Percentiles rank a stretch among this genome's conserved stretches.
phyloP scores from a whole-genome alignment of 92 coral and sea anemone genomes.

The Phymanthus crucifer region DNA sequence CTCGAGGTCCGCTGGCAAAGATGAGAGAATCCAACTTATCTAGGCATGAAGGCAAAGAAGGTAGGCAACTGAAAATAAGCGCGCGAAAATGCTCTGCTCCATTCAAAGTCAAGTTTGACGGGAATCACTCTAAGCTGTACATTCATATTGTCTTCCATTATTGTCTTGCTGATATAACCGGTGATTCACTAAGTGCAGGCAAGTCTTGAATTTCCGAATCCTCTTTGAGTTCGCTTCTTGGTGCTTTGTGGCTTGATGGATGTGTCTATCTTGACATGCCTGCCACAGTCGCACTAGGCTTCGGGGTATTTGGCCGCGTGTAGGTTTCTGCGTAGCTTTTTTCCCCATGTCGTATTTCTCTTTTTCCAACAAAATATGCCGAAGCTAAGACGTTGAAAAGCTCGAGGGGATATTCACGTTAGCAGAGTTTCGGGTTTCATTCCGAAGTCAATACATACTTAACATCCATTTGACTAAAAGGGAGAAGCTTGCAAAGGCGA shows the following conservation, averaged over 20 bases:
- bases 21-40: slow-evolving; percentile 33
- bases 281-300: slow-evolving; percentile 4
- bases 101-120: neutral
- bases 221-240: slow-evolving; percentile 18
- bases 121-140: slow-evolving; percentile 21
- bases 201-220: slow-evolving; percentile 29
- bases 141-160: slow-evolving; percentile 8
- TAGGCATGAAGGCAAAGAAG: slow-evolving; percentile 21
- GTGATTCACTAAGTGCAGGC: slow-evolving; percentile 43
- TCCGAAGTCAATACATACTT: neutral
- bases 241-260: slow-evolving; percentile 16
- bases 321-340: neutral
- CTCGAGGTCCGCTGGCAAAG: neutral
- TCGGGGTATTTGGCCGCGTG: neutral
- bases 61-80: neutral
- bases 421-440: neutral
- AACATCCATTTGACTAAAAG: slow-evolving; percentile 3
- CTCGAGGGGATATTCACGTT: neutral
- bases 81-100: neutral
- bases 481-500: neutral
- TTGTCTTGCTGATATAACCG: slow-evolving; percentile 32
- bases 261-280: slow-evolving; percentile 17
- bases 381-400: slow-evolving; percentile 2
- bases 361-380: neutral
- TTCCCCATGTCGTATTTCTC: neutral